Evolutionary conservation across 2,888 invertebrate genomes (phyloP).

Genomic region (Minunthozetes semirufus): DNA sequence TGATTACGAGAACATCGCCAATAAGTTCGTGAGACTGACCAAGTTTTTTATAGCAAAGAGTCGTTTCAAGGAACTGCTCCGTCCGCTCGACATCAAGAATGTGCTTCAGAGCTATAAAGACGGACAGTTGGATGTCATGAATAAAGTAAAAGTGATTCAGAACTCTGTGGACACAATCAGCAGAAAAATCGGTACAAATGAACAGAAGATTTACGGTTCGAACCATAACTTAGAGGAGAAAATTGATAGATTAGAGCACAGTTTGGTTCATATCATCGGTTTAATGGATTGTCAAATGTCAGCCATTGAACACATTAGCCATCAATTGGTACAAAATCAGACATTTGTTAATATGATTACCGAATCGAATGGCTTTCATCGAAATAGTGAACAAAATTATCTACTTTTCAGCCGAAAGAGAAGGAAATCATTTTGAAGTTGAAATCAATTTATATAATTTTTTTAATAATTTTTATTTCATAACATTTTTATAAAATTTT

Average conservation of each 20-base stretch:
- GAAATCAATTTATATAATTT: no score
- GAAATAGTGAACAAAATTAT: no score
- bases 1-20: constrained; percentile 28
- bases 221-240: not conserved
- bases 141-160: constrained; percentile 24
- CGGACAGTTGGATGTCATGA: constrained; percentile 33
- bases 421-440: no score
- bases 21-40: constrained; percentile 32
- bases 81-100: constrained; percentile 32
- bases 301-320: no score
- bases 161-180: constrained; percentile 22
- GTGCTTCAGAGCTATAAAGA: constrained; percentile 33
- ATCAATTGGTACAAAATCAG: no score
- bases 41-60: constrained; percentile 24
- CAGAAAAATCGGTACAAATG: constrained; percentile 25
- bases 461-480: no score
- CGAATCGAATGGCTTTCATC: no score
- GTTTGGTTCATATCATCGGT: not conserved
- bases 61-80: constrained; percentile 27
- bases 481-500: no score
- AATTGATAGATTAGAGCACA: not conserved
- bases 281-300: no score
- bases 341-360: no score
- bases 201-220: not conserved
- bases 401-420: no score